Base-by-base conservation (phyloP, 2,797 vertebrate species). In the Etheostoma perlongum region DNA sequence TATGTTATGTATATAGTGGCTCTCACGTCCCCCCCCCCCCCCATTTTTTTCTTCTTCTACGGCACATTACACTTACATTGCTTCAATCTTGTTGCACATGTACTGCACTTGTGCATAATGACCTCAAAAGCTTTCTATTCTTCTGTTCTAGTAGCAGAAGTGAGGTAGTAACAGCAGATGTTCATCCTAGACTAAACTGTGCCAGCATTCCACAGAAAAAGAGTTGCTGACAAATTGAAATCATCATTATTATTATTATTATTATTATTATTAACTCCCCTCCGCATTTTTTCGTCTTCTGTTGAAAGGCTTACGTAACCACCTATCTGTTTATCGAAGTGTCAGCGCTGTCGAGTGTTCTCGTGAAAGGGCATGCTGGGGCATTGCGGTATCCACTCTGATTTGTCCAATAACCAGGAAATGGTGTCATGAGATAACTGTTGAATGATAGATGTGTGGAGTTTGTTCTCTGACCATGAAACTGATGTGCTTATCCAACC, bases 241-340 rank as follows among this genome's bases (percentile, higher is more conserved):
- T 74, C 77, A 23, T 23, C 1, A 23, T 23, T 23, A 23, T 23
- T 23, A 23, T 23, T 23, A 23, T 23, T 23, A 23, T 23, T 23
- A 23, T 23, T 23, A 23, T 23, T 23, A 23, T 23, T 23, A 23
- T 79, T 73, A 58, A 85, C 81, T 87, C 88, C 75, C 81, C 23
- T 81, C 78, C 44, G 70, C 88, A 87, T 92, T 91, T 79, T 83
- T 92, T 88, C 79, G 40, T 74, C 21, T 49, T 62, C 71, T 66
- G 80, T 82, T 82, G 21, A 76, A 76, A 79, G 71, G 61, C 67
- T 91, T 91, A 72, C 25, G 53, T 85, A 88, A 89, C 51, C 54
- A 48, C 18, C 46, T 6, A 33, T 72, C 73, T 57, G 58, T 86
- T 67, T 79, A 82, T 87, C 79, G 55, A 82, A 44, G 36, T 46